These are phyloP conservation scores for Strigops habroptila DNA, from an alignment of 2,113 vertebrate species.

Conservation along the genomic window DNA sequence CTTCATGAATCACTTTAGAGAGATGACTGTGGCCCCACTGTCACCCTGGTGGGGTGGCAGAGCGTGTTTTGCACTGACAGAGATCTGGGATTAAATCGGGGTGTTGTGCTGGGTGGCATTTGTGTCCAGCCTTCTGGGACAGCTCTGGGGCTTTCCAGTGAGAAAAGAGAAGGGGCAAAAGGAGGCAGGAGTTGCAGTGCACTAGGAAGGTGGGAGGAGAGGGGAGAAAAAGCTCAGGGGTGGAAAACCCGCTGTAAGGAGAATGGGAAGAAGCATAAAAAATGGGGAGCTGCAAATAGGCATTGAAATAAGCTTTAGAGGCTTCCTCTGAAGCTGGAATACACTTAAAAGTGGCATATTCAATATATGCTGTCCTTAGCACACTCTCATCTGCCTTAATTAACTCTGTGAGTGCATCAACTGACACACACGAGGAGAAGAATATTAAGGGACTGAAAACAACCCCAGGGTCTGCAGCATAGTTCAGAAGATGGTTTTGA, in stretches of 20 bases:
- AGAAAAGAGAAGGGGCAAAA: not conserved
- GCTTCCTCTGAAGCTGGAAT: not conserved
- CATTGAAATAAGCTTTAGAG: not conserved
- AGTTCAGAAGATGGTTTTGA: not conserved
- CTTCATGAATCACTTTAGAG: accelerated
- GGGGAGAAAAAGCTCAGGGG: accelerated
- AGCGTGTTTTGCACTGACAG: not conserved
- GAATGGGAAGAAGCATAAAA: not conserved
- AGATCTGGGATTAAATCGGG: not conserved
- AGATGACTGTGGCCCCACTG: not conserved
- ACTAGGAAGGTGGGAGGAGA: not conserved
- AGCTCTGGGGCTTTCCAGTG: not conserved
- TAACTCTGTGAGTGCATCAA: not conserved
- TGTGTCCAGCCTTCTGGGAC: not conserved
- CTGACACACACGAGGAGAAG: not conserved
- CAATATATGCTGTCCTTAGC: not conserved
- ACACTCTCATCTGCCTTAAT: not conserved
- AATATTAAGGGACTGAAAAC: not conserved
- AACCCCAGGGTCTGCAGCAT: not conserved
- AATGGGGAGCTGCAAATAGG: not conserved
- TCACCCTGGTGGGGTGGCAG: accelerated
- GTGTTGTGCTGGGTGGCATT: not conserved
- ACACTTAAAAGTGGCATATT: accelerated
- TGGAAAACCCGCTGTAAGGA: not conserved
- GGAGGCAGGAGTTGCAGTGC: not conserved